These are phyloP conservation scores for Lochmaea capreae DNA, from an alignment of 2,888 invertebrate genomes.

Conservation along the genomic window DNA sequence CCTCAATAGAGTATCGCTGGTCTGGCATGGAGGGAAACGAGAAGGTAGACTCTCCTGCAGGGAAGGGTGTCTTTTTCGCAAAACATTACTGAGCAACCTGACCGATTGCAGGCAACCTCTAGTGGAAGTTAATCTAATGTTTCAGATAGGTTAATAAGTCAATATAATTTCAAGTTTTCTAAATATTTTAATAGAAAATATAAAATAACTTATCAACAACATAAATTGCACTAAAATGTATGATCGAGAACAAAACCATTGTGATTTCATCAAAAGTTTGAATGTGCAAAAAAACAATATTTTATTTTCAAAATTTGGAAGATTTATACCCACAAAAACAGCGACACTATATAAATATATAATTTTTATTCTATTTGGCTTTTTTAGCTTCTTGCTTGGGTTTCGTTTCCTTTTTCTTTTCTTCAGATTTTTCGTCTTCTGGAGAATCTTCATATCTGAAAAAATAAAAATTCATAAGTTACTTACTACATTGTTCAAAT, in stretches of 20 bases:
- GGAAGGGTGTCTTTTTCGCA: no score
- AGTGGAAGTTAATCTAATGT: no score
- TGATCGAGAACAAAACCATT: background rate
- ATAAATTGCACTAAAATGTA: conserved; percentile 35
- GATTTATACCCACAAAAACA: conserved; percentile 16
- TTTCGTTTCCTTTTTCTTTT: conserved; percentile 60
- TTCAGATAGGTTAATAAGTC: background rate
- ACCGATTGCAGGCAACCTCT: no score
- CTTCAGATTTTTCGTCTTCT: conserved; percentile 64
- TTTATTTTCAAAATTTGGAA: conserved; percentile 25
- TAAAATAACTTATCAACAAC: conserved; percentile 41
- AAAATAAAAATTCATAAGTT: conserved; percentile 1
- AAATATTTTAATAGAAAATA: conserved; percentile 45
- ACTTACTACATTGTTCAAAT: no score
- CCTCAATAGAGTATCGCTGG: no score
- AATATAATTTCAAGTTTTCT: conserved; percentile 5
- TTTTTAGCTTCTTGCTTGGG: conserved; percentile 63
- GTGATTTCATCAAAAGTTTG: conserved; percentile 18
- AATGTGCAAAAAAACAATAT: conserved; percentile 23
- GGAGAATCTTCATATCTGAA: conserved; percentile 79
- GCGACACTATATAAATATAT: conserved; percentile 9
- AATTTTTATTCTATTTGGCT: conserved; percentile 50
- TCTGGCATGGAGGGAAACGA: no score
- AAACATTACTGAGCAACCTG: no score
- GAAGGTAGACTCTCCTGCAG: no score